These are phyloP conservation scores for Hemibagrus guttatus DNA, from an alignment of 2,797 vertebrate species.

Conservation along the genomic window DNA sequence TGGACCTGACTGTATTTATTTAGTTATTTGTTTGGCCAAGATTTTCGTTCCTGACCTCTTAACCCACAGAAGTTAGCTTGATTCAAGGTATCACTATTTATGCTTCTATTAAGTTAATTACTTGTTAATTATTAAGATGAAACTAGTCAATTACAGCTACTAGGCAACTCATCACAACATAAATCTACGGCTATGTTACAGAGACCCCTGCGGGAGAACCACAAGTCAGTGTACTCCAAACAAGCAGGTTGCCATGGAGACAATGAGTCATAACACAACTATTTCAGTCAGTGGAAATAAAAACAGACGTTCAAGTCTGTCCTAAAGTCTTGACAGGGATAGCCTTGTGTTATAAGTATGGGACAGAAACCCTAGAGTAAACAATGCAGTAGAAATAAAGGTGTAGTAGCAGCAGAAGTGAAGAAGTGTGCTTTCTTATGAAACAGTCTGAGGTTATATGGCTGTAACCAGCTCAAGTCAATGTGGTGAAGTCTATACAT, in stretches of 20 bases:
- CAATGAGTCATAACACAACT: slow-evolving; percentile 8
- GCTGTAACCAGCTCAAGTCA: background rate
- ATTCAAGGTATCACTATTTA: background rate
- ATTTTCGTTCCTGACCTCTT: background rate
- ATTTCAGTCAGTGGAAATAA: slow-evolving; percentile 9
- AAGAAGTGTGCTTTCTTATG: background rate
- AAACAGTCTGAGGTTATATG: background rate
- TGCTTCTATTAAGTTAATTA: background rate
- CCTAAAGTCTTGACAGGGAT: background rate
- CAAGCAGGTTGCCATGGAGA: slow-evolving; percentile 3
- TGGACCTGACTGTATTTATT: background rate
- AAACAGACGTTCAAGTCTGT: background rate
- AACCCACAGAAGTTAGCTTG: background rate
- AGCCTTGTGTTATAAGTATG: background rate
- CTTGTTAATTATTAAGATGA: background rate
- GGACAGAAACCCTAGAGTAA: background rate
- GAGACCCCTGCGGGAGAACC: background rate
- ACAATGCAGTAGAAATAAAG: background rate
- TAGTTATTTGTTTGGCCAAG: background rate
- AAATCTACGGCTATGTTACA: background rate
- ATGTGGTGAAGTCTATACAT: too few species aligned
- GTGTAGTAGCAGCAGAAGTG: background rate
- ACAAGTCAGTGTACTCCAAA: background rate
- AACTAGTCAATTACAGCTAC: background rate
- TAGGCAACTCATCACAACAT: background rate